phyloP scores from a whole-genome alignment of 2,113 vertebrate genomes.

The Melospiza melodia region DNA sequence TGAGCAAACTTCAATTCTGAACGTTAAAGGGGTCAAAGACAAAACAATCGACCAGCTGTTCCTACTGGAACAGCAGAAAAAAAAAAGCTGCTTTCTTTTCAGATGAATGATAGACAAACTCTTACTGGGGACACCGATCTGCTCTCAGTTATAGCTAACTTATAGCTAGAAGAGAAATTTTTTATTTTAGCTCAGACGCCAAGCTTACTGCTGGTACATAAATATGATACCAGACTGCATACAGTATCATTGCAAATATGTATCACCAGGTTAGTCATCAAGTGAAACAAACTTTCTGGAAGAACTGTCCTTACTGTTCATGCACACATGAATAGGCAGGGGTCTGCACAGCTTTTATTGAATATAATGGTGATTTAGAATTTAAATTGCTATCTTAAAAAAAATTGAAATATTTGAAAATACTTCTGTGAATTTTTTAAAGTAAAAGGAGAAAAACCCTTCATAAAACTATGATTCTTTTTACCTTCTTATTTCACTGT shows the following conservation, averaged over 20 bases:
- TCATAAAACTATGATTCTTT: not conserved
- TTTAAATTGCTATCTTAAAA: not conserved
- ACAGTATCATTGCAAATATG: not conserved
- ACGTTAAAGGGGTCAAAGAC: not conserved
- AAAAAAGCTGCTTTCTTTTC: not conserved
- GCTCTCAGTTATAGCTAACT: not conserved
- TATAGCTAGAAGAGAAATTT: not conserved
- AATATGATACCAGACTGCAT: not conserved
- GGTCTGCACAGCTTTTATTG: not conserved
- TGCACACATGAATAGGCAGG: not conserved
- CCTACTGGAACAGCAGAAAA: not conserved
- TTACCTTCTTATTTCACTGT: not conserved
- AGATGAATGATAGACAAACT: not conserved
- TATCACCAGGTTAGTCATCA: not conserved
- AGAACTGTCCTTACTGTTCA: not conserved
- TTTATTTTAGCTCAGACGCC: not conserved
- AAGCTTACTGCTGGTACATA: not conserved
- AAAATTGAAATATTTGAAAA: not conserved
- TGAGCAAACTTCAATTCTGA: not conserved
- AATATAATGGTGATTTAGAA: slow-evolving; percentile 35
- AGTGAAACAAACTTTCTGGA: not conserved
- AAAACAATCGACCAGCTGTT: not conserved
- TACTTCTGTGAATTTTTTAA: not conserved
- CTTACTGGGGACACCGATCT: not conserved
- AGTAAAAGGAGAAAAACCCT: not conserved